Evolutionary conservation across 2,888 invertebrate species (phyloP), one percentile per base, ranked within the genome.

Genomic region (Tipula lateralis): DNA sequence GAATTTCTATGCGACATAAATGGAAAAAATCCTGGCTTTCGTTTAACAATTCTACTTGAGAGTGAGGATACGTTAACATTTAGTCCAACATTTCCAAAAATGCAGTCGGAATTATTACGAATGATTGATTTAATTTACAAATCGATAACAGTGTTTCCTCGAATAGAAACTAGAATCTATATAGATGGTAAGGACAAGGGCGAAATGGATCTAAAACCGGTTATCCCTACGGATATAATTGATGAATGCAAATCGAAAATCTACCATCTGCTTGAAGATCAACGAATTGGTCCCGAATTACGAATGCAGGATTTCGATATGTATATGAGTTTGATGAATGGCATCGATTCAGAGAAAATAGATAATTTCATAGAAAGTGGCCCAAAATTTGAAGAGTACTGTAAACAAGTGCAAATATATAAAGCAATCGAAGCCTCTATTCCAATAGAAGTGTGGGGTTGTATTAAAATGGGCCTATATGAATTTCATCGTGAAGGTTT

Each of bases 401-500:
- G 92, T 80, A 91, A 89, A 0, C 91, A 93, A 87, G 91, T 95
- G 2, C 90, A 92, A 3, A 92, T 92, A 86, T 95, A 93, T 87
- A 92, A 93, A 81, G 90, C 92, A n/a, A 89, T 94, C 29, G 92
- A 93, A 81, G 91, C 91, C 84, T 92, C 92, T 85, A 93, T 95
- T 85, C 93, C 94, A 85, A 91, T 84, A 87, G 91, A 87, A 91
- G 86, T 91, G 87, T 87, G 91, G 91, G 87, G 91, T 85, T 94
- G 94, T 0, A 92, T 95, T 19, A 93, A 94, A 19, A 94, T 96
- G 88, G 97, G 96, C 7, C 93, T 97, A 91, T 98, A 96, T 88
- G 94, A 96, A 88, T 94, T 98, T 89, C 94, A 96, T 89, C 93
- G 97, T 85, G 93, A 92, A 83, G 95, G 95, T 84, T 91, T 98